Evolutionary conservation across 2,113 vertebrate species (phyloP).

Genomic region (Pyxicephalus adspersus): DNA sequence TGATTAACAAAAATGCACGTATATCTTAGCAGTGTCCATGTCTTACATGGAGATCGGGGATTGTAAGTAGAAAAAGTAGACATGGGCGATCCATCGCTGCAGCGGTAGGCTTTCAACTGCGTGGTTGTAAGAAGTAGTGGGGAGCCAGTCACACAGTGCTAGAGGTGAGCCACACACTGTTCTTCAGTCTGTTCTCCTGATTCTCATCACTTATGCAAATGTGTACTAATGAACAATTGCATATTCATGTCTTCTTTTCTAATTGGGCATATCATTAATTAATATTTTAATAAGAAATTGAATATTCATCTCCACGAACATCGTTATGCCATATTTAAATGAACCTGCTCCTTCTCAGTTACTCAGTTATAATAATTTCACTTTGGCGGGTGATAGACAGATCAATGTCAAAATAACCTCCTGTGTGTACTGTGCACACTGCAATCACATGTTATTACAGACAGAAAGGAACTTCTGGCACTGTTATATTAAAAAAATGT

Average conservation of each 20-base stretch:
- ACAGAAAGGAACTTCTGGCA: not conserved
- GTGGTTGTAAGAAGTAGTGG: not conserved
- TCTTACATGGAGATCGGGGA: too few species aligned
- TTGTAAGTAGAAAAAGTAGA: too few species aligned
- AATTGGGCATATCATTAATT: slow-evolving; percentile 47
- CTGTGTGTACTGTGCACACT: not conserved
- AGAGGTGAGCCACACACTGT: slow-evolving; percentile 10
- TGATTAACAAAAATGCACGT: too few species aligned
- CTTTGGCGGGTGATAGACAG: not conserved
- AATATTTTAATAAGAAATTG: slow-evolving; percentile 33
- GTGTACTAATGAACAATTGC: slow-evolving; percentile 36
- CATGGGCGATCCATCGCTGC: too few species aligned
- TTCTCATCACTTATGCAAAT: slow-evolving; percentile 42
- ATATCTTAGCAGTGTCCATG: too few species aligned
- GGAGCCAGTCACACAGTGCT: not conserved
- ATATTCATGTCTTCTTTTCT: slow-evolving; percentile 39
- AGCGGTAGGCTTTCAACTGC: not conserved
- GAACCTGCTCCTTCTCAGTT: not conserved
- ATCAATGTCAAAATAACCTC: not conserved
- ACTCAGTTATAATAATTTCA: slow-evolving; percentile 14
- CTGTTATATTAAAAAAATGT: too few species aligned
- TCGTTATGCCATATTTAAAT: slow-evolving; percentile 37
- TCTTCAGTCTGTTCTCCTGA: slow-evolving; percentile 30
- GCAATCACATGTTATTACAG: not conserved
- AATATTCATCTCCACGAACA: slow-evolving; percentile 29